These are phyloP conservation scores for Pocillopora grandis DNA, from an alignment of 92 coral and sea anemone genomes.

Conservation along the genomic window DNA sequence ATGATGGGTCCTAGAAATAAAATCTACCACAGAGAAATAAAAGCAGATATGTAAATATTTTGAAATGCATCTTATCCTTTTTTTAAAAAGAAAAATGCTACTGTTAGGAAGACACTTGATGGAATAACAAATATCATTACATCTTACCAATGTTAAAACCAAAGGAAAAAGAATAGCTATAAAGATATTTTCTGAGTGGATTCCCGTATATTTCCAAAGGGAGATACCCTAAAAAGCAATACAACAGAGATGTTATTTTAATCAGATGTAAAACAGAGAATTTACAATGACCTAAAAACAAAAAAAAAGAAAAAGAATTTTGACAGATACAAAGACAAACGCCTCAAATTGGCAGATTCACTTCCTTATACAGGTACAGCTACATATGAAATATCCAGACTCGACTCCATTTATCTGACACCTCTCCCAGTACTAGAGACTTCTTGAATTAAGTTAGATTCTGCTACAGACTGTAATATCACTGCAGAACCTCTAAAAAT, in stretches of 20 bases:
- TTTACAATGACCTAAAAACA: too few species aligned
- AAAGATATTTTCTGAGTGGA: conserved; percentile 60
- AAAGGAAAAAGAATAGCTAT: conserved; percentile 75
- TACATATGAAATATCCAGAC: too few species aligned
- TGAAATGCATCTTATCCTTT: not conserved
- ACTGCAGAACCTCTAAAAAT: too few species aligned
- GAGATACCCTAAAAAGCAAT: conserved; percentile 42
- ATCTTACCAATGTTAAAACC: conserved; percentile 79
- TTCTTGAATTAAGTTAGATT: too few species aligned
- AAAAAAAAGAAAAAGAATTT: too few species aligned
- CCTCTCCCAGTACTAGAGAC: too few species aligned
- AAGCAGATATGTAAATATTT: not conserved
- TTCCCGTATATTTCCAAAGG: conserved; percentile 84
- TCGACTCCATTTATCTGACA: too few species aligned
- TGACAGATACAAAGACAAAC: too few species aligned
- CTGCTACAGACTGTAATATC: too few species aligned
- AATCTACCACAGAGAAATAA: conserved; percentile 41
- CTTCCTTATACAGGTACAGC: too few species aligned
- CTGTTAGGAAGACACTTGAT: too few species aligned
- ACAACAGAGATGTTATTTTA: not conserved
- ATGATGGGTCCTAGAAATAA: conserved; percentile 88
- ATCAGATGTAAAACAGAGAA: not conserved
- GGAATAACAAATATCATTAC: not conserved
- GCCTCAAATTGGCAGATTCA: too few species aligned
- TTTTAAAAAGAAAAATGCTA: not conserved